A percentile compares a stretch with the other conserved stretches of the same genome.
Conservation (phyloP, 2,113 vertebrate species). For the Bubalus kerabau region DNA sequence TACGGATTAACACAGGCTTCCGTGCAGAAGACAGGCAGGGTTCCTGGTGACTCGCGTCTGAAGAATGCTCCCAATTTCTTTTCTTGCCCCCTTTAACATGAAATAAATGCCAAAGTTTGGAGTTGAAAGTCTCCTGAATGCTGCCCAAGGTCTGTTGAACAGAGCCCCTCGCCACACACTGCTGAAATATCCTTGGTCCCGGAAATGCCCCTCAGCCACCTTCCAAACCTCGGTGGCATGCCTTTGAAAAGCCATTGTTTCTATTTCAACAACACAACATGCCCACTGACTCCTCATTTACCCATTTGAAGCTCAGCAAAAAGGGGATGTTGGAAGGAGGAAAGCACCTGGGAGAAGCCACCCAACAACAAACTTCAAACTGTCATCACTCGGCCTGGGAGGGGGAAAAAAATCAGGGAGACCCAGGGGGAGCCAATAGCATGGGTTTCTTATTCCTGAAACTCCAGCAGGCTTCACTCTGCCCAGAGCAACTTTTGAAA, state of each 20-base stretch:
- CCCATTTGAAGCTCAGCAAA: constrained; percentile 25
- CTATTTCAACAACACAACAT: constrained; percentile 32
- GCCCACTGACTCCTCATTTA: constrained; percentile 27
- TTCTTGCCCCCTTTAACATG: constrained; percentile 39
- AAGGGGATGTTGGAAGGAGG: constrained; percentile 1
- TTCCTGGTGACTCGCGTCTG: constrained; percentile 28
- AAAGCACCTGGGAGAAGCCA: constrained; percentile 19
- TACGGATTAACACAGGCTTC: constrained; percentile 52
- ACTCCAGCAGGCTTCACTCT: constrained; percentile 41
- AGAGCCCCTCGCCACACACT: background rate
- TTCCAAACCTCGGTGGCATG: background rate
- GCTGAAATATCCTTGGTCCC: constrained; percentile 14
- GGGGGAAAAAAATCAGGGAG: background rate
- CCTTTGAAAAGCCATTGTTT: constrained; percentile 52
- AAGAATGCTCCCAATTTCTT: constrained; percentile 43
- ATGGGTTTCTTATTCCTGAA: constrained; percentile 23
- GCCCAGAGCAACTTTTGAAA: constrained; percentile 54
- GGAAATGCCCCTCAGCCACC: background rate
- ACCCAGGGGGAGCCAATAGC: background rate
- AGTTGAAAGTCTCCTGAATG: constrained; percentile 19
- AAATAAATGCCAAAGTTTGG: constrained; percentile 48
- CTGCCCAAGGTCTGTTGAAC: background rate
- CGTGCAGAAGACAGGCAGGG: constrained; percentile 41
- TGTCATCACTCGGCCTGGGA: background rate
- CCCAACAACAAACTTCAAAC: constrained; percentile 54